Conservation (phyloP, 1,140 invertebrate genomes). For the Coenobita brevimanus region DNA sequence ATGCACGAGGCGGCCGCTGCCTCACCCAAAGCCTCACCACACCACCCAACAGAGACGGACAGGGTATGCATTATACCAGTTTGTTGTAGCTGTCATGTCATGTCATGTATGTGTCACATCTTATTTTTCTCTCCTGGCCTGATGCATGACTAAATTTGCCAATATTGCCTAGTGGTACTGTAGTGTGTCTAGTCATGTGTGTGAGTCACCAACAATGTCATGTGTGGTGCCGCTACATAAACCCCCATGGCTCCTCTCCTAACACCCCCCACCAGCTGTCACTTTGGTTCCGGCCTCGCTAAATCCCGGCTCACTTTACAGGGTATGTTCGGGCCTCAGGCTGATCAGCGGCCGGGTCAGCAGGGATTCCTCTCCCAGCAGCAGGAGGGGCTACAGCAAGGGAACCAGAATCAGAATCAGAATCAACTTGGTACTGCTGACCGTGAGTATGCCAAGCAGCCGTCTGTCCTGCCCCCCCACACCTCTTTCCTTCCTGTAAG, state of each 20-base stretch:
- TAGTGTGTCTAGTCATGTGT: too few species aligned
- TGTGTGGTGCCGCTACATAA: neutral
- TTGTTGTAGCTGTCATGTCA: slow-evolving; percentile 14
- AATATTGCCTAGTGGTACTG: too few species aligned
- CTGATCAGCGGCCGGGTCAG: slow-evolving; percentile 42
- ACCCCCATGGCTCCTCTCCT: too few species aligned
- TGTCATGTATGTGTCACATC: slow-evolving; percentile 22
- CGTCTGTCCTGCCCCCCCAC: slow-evolving; percentile 47
- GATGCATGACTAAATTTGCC: slow-evolving; percentile 48
- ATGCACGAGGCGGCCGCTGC: slow-evolving; percentile 7
- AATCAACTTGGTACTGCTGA: slow-evolving; percentile 22
- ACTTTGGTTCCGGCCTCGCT: neutral
- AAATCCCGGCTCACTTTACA: slow-evolving; percentile 46
- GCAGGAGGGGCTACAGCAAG: slow-evolving; percentile 51
- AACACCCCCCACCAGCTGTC: neutral
- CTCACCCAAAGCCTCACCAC: neutral
- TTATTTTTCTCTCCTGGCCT: slow-evolving; percentile 40
- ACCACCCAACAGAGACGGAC: slow-evolving; percentile 47
- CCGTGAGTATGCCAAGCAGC: slow-evolving; percentile 61
- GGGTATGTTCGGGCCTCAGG: slow-evolving; percentile 56
- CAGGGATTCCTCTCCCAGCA: slow-evolving; percentile 44
- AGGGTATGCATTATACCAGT: slow-evolving; percentile 32
- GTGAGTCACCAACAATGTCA: too few species aligned
- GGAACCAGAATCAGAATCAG: slow-evolving; percentile 43
- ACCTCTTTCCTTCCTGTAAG: slow-evolving; percentile 59